Evolutionary conservation across 2,113 vertebrate species (phyloP).

Genomic region (Orthonyx spaldingii): DNA sequence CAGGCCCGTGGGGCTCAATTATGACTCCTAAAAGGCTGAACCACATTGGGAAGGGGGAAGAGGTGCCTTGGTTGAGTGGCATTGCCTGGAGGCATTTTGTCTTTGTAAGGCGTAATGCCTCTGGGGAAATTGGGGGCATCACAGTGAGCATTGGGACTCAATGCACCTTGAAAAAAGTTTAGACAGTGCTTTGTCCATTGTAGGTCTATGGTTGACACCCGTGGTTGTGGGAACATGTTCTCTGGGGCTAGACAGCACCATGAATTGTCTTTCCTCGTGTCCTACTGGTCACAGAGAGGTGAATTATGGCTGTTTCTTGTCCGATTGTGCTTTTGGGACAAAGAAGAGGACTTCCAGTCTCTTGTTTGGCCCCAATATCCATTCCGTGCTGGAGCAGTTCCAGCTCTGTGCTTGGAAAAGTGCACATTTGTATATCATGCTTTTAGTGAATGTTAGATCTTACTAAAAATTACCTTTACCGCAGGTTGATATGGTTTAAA

Average conservation of each 20-base stretch:
- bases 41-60: conserved; percentile 37
- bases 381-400: background rate
- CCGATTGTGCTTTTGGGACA: background rate
- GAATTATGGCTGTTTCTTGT: background rate
- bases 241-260: background rate
- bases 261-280: background rate
- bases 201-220: background rate
- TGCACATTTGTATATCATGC: background rate
- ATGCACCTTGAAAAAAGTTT: conserved; percentile 25
- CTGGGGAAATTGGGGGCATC: conserved; percentile 34
- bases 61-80: conserved; percentile 55
- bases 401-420: background rate
- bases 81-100: conserved; percentile 56
- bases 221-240: background rate
- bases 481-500: background rate
- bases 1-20: conserved; percentile 57
- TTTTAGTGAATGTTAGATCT: background rate
- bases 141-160: conserved; percentile 24
- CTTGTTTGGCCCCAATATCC: background rate
- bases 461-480: background rate
- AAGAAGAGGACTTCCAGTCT: background rate
- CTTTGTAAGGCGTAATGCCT: conserved; percentile 50
- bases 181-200: background rate
- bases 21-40: conserved; percentile 48
- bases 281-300: background rate